Evolutionary conservation across 2,888 invertebrate genomes (phyloP), one percentile per base, ranked within the genome.

Genomic region (Sphinx pinastri): DNA sequence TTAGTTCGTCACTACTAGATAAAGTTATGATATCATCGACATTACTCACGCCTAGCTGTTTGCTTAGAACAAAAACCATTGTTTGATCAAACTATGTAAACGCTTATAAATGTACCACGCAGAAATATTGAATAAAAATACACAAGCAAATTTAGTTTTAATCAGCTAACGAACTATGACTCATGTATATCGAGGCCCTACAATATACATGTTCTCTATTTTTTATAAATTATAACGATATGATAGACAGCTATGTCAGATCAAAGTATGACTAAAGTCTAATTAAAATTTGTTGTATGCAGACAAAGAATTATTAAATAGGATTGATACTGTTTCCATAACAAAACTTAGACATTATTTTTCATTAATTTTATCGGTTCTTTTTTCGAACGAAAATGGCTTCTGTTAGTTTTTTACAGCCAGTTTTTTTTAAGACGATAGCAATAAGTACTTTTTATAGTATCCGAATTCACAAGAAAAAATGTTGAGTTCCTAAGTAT

Each of bases 251-350:
- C 16, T 19, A 49, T 49, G 63, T 63, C 63, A 63, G 63, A 63
- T 63, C 49, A 63, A 63, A 19, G 19, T 47, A 63, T 49, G 63
- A 19, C 63, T 19, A 63, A 63, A 49, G 19, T 63, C 13, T 19
- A 63, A 57, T 66, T 63, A 67, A 12, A 19, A 51, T 51, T 14
- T 38, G 71, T 55, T 45, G 55, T 59, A 68, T 71, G 51, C 55
- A 54, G 54, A 70, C 55, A 70, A 63, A 73, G 71, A 71, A 73
- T 73, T 71, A 59, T 67, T 70, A 71, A 73, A 68, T 58, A 38
- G 19, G 68, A 51, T 19, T 0, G 58, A 4, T 38, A 38, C 38
- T 59, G 69, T 73, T 70, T 13, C 67, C 73, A 68, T 70, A 16
- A 60, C 8, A 55, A 11, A 10, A 16, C 25, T 6, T 10, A 4